These are phyloP conservation scores for Dipodomys merriami DNA, from an alignment of 2,113 vertebrate genomes.

Conservation along the genomic window DNA sequence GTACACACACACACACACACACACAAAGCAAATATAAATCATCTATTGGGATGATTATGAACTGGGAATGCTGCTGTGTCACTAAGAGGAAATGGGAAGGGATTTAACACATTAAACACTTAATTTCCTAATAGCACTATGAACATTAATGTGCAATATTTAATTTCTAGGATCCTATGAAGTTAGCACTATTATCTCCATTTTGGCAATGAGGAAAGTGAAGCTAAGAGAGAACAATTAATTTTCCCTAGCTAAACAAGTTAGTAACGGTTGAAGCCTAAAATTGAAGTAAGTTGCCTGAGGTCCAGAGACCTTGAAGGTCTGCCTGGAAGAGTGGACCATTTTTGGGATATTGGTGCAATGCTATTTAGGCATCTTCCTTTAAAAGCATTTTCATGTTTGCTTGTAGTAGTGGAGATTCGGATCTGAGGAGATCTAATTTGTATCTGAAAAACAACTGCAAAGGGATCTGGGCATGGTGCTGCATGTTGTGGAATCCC, in stretches of 20 bases:
- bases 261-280: not conserved
- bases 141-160: not conserved
- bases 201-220: slow-evolving; percentile 25
- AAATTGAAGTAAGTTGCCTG: slow-evolving; percentile 18
- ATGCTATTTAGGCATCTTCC: not conserved
- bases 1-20: too few species aligned
- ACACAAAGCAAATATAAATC: not conserved
- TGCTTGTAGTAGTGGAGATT: not conserved
- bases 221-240: not conserved
- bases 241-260: slow-evolving; percentile 10
- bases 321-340: not conserved
- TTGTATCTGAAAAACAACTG: not conserved
- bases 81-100: not conserved
- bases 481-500: not conserved
- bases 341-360: not conserved
- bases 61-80: not conserved
- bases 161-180: not conserved
- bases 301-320: not conserved
- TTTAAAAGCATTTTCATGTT: slow-evolving; percentile 35
- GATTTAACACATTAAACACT: slow-evolving; percentile 10
- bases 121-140: not conserved
- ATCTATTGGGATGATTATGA: not conserved
- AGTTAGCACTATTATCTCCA: not conserved
- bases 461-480: not conserved
- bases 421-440: not conserved